Percentiles rank a stretch among this genome's conserved stretches.
phyloP scores from a whole-genome alignment of 2,797 vertebrate genomes.

The Poecilia velifera region DNA sequence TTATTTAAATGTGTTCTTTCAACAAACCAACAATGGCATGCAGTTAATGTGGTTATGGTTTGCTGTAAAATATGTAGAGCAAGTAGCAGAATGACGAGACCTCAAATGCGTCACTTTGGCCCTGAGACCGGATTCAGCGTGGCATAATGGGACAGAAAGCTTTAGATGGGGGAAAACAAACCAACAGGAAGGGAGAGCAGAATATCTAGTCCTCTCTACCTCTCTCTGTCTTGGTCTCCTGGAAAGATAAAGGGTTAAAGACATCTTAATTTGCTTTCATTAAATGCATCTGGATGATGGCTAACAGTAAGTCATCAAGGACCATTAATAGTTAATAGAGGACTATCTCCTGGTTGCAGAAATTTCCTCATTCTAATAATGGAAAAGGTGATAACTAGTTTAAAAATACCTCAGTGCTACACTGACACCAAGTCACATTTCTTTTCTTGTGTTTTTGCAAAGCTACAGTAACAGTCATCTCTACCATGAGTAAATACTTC shows the following conservation, averaged over 20 bases:
- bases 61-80: conserved; percentile 41
- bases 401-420: conserved; percentile 47
- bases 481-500: conserved; percentile 62
- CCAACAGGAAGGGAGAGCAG: background rate
- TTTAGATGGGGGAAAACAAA: conserved; percentile 1
- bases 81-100: conserved; percentile 36
- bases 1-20: conserved; percentile 49
- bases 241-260: conserved; percentile 65
- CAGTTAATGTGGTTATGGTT: conserved; percentile 50
- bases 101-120: conserved; percentile 44
- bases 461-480: conserved; percentile 77
- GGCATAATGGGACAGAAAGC: conserved; percentile 38
- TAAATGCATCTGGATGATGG: conserved; percentile 63
- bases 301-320: conserved; percentile 68
- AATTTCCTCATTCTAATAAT: conserved; percentile 72
- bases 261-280: conserved; percentile 64
- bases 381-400: conserved; percentile 56
- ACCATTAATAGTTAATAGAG: conserved; percentile 73
- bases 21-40: conserved; percentile 28
- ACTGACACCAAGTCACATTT: conserved; percentile 40
- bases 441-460: conserved; percentile 56
- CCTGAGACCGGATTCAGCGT: conserved; percentile 49
- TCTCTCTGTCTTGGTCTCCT: conserved; percentile 37
- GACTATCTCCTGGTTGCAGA: conserved; percentile 73
- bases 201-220: conserved; percentile 27